These are phyloP conservation scores for Eunapius fragilis DNA, from an alignment of 37 sponge, comb jelly and placozoan genomes.

Conservation along the genomic window DNA sequence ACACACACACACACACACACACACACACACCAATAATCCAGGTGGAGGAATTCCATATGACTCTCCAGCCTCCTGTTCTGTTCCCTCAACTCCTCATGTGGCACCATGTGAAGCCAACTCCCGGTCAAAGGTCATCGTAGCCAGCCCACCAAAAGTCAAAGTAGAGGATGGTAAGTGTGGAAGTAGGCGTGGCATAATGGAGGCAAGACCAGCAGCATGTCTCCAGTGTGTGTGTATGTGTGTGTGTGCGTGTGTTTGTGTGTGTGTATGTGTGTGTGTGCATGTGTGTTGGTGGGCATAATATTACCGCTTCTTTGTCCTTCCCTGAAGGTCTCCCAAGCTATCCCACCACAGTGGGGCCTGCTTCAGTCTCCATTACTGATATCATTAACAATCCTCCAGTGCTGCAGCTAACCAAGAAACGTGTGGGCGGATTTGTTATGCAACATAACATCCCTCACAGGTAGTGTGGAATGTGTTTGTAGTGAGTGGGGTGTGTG, in stretches of 20 bases:
- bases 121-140: neutral
- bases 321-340: too few species aligned
- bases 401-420: neutral
- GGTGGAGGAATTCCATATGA: neutral
- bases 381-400: neutral
- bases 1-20: neutral
- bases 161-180: neutral
- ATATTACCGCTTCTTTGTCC: too few species aligned
- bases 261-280: too few species aligned
- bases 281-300: too few species aligned
- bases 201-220: too few species aligned
- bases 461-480: slow-evolving; percentile 24
- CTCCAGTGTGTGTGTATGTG: too few species aligned
- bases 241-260: too few species aligned
- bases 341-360: too few species aligned
- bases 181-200: neutral
- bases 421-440: neutral
- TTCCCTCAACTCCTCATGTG: neutral
- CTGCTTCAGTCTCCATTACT: too few species aligned
- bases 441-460: slow-evolving; percentile 71
- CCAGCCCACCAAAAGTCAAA: neutral
- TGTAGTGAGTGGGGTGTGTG: neutral
- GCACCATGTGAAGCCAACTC: neutral
- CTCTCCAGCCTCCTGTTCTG: neutral
- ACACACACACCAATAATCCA: neutral